Evolutionary conservation across 2,113 vertebrate species (phyloP), one percentile per base, ranked within the genome.

Genomic region (Melierax canorus): DNA sequence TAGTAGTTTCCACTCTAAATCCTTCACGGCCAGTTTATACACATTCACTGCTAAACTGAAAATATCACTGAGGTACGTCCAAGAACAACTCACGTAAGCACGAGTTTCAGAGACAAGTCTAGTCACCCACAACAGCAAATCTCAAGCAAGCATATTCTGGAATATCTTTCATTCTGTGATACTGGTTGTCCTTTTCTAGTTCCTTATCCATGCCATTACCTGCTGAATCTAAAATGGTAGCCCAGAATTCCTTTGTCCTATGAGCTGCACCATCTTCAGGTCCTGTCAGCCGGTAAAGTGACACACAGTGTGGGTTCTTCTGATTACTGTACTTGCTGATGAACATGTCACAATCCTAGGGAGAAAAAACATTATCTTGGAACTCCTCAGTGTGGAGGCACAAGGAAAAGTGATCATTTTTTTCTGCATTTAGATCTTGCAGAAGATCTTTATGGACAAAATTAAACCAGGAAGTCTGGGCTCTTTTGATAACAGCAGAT

Each of bases 281-380:
- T 67, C 97, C 98, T 34, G 98, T 97, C n/a, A 99, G 94, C 51
- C 97, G 97, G 86, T 98, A 99, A 58, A 99, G 98, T 34, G 98
- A 98, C 73, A 99, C 98, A 75, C 98, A 98, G 83, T 98, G 98
- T 0, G 98, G 98, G 88, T 94, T 98, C 94, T 98, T 98, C 98
- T 98, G 98, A 66, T 98, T 98, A 87, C 98, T 99, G 92, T 98
- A 99, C 85, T 99, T 98, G 94, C 98, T 99, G 95, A 99, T 98
- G 79, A 98, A 98, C 98, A 99, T 98, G 95, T 99, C 98, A 94
- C 98, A 98, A 43, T 98, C 95, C 98, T 99, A 87, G 38, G 62
- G 92, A 92, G 55, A 69, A 78, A 96, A 72, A 97, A 32, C 12
- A 34, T 8, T 24, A 55, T 8, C 39, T 56, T 81, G 18, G 16